Base-by-base conservation (phyloP, 2,113 vertebrate species). In the Psophia crepitans region DNA sequence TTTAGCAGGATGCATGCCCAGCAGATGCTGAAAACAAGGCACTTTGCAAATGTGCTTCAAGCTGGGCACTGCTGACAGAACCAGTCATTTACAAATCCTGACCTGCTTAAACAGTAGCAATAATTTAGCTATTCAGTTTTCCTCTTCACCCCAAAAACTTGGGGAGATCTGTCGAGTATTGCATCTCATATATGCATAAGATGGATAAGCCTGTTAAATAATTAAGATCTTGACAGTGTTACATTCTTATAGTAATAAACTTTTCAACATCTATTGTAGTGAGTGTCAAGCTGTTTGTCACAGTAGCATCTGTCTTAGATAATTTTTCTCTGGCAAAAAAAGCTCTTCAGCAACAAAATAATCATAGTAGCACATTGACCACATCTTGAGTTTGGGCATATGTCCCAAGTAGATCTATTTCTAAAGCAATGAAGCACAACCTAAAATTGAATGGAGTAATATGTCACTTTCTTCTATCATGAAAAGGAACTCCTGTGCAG, bases 371-470 rank as follows among this genome's bases (percentile, higher is more conserved):
- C 39, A 87, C 77, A 93, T 9, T 91, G 91, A 84, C 94, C 91
- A 84, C 82, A 96, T 95, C 96, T 91, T 86, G 78, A 96, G 65
- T 82, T 96, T 94, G 89, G 84, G 82, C 83, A 77, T 58, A 70
- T 64, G 58, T 92, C 84, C 96, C 86, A 97, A 87, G 90, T 0
- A 90, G 65, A 83, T 83, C 60, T 84, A 88, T 76, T 96, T 63
- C 17, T 6, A 86, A 94, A 91, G 75, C 69, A 96, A 92, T 17
- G 81, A 94, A 91, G 84, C 90, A 91, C 51, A 94, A 76, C 46
- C 12, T 76, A 79, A 89, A 90, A 92, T 6, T 79, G 61, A 97
- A 89, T 27, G 30, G 49, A 76, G 79, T 74, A 71, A 41, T 51
- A 58, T 48, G 57, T 65, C 69, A 86, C 76, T 51, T 32, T 56